phyloP scores from a whole-genome alignment of 2,113 vertebrate genomes.

The Shinisaurus crocodilurus region DNA sequence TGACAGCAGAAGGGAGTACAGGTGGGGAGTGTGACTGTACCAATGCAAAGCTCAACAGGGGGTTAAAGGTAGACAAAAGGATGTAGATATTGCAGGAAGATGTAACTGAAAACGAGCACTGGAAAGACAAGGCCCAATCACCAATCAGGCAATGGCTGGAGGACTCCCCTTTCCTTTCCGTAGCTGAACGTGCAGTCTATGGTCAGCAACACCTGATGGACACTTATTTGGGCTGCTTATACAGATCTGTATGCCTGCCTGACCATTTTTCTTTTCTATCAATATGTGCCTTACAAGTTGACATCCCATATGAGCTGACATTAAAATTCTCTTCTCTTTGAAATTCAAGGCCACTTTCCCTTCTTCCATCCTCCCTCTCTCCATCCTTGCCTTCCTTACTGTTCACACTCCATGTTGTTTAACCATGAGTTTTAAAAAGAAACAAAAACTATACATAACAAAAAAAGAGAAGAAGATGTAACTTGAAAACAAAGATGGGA shows the following conservation, averaged over 20 bases:
- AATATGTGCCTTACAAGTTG: neutral
- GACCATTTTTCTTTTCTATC: neutral
- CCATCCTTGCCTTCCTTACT: too few species aligned
- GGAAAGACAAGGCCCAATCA: too few species aligned
- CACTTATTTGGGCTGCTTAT: neutral
- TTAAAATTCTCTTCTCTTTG: neutral
- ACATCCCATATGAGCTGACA: neutral
- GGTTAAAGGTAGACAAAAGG: neutral
- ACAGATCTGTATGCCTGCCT: neutral
- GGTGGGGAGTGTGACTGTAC: neutral
- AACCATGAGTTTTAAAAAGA: too few species aligned
- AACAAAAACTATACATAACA: too few species aligned
- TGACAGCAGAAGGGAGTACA: slow-evolving; percentile 11
- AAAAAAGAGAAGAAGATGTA: neutral
- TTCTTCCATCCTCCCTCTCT: neutral
- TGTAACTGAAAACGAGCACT: neutral
- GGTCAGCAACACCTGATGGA: too few species aligned
- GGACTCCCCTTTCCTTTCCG: too few species aligned
- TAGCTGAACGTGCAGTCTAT: too few species aligned
- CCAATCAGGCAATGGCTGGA: too few species aligned
- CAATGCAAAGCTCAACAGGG: neutral
- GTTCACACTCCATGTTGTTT: too few species aligned
- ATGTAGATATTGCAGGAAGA: neutral
- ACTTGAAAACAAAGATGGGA: neutral
- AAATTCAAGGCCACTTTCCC: neutral